These are phyloP conservation scores for Amphiprion percula DNA, from an alignment of 2,113 vertebrate genomes.

Conservation along the genomic window DNA sequence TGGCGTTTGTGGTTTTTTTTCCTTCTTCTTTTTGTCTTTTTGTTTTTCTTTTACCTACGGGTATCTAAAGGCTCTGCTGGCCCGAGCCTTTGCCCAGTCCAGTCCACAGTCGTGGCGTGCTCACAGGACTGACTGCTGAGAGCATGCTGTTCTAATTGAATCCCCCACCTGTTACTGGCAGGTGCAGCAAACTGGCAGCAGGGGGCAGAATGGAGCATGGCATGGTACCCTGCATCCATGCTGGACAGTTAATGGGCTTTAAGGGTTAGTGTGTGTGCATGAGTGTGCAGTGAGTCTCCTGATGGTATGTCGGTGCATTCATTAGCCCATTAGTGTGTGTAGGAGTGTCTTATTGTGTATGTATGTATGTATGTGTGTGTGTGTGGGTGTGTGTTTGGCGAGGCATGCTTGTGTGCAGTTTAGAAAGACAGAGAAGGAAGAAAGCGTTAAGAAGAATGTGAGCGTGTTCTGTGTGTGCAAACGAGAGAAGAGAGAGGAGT, in stretches of 20 bases:
- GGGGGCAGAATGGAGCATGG: slow-evolving; percentile 80
- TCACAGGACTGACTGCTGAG: slow-evolving; percentile 77
- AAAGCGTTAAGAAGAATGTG: slow-evolving; percentile 52
- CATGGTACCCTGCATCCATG: slow-evolving; percentile 57
- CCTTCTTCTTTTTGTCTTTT: not conserved
- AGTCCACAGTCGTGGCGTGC: slow-evolving; percentile 65
- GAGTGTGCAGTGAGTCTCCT: slow-evolving; percentile 53
- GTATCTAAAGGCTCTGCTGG: slow-evolving; percentile 58
- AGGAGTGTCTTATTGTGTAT: slow-evolving; percentile 43
- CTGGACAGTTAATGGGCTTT: slow-evolving; percentile 73
- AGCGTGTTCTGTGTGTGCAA: slow-evolving; percentile 72
- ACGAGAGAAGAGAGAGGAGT: slow-evolving; percentile 61
- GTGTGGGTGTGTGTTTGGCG: slow-evolving; percentile 29
- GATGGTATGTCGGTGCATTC: slow-evolving; percentile 51
- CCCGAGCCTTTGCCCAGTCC: slow-evolving; percentile 55
- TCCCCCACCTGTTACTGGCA: slow-evolving; percentile 85
- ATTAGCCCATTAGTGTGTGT: slow-evolving; percentile 48
- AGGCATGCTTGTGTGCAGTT: slow-evolving; percentile 57
- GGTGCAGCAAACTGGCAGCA: slow-evolving; percentile 75
- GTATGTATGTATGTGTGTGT: slow-evolving; percentile 31
- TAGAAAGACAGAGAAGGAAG: slow-evolving; percentile 56
- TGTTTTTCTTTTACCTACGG: slow-evolving; percentile 24
- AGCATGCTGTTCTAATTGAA: slow-evolving; percentile 86
- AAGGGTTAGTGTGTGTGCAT: slow-evolving; percentile 48
- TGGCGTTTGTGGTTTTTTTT: slow-evolving; percentile 31